phyloP scores from a whole-genome alignment of 2,797 vertebrate species.

The Novumbra hubbsi region DNA sequence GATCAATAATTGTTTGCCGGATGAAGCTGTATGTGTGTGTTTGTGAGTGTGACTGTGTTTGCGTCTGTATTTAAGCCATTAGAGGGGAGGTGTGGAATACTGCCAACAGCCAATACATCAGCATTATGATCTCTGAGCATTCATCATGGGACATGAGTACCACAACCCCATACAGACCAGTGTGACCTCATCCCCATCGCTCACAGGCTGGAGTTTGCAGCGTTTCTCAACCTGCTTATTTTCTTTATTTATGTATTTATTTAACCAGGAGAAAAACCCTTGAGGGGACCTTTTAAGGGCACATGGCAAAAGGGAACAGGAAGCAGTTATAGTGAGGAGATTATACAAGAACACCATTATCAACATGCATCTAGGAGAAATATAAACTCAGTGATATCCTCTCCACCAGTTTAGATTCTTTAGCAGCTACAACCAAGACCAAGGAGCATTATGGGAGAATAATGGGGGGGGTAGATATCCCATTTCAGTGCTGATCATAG shows the following conservation, averaged over 20 bases:
- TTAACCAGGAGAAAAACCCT: too few species aligned
- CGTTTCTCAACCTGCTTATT: not conserved
- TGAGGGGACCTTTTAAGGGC: too few species aligned
- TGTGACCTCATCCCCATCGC: not conserved
- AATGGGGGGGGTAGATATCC: too few species aligned
- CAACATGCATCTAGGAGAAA: too few species aligned
- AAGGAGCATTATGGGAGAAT: too few species aligned
- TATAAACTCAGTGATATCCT: too few species aligned
- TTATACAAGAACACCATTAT: too few species aligned
- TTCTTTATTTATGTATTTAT: not conserved
- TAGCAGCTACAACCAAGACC: too few species aligned
- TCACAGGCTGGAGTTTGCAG: not conserved
- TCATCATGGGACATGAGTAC: not conserved
- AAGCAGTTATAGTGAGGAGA: too few species aligned
- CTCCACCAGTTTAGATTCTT: too few species aligned
- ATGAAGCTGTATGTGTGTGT: not conserved
- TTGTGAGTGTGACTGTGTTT: not conserved
- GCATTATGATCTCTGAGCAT: not conserved
- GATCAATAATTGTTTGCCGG: not conserved
- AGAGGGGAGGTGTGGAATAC: not conserved
- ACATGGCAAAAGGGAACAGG: too few species aligned
- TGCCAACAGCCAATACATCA: not conserved
- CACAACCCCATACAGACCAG: not conserved
- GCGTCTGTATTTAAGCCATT: constrained; percentile 2
- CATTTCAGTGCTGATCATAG: too few species aligned